Evolutionary conservation across 2,797 vertebrate genomes (phyloP).

Genomic region (Aplochiton taeniatus): DNA sequence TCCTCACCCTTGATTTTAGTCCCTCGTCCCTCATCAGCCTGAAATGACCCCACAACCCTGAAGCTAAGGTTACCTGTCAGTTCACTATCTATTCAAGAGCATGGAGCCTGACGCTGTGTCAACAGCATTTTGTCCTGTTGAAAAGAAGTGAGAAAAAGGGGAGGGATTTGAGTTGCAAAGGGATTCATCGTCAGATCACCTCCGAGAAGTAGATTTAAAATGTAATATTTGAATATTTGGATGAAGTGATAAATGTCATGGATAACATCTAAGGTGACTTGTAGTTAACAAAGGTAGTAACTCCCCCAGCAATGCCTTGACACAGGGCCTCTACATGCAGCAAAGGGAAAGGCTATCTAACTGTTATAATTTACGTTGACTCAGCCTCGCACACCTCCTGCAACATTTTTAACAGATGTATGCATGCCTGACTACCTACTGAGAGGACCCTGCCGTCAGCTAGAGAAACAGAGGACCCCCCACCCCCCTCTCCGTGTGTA

Average conservation of each 20-base stretch:
- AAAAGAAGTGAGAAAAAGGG: constrained; percentile 27
- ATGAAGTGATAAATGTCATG: no score
- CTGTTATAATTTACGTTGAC: constrained; percentile 37
- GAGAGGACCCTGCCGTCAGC: constrained; percentile 36
- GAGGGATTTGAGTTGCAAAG: neutral
- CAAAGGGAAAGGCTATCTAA: no score
- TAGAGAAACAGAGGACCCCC: constrained; percentile 47
- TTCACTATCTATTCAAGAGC: constrained; percentile 67
- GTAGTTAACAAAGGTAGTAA: neutral
- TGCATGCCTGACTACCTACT: constrained; percentile 42
- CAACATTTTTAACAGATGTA: constrained; percentile 59
- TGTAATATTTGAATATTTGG: neutral
- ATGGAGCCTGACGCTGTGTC: constrained; percentile 59
- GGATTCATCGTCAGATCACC: neutral
- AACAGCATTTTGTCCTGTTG: constrained; percentile 58
- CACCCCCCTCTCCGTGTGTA: constrained; percentile 46
- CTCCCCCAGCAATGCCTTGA: neutral
- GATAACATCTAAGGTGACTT: no score
- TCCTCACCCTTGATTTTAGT: constrained; percentile 74
- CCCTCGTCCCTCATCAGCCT: constrained; percentile 74
- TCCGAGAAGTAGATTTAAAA: neutral
- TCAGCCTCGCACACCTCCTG: constrained; percentile 42
- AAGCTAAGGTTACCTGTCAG: constrained; percentile 77
- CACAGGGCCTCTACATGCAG: neutral
- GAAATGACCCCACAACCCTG: constrained; percentile 63